Conservation (phyloP, 2,797 vertebrate species). For the Chromis chromis region DNA sequence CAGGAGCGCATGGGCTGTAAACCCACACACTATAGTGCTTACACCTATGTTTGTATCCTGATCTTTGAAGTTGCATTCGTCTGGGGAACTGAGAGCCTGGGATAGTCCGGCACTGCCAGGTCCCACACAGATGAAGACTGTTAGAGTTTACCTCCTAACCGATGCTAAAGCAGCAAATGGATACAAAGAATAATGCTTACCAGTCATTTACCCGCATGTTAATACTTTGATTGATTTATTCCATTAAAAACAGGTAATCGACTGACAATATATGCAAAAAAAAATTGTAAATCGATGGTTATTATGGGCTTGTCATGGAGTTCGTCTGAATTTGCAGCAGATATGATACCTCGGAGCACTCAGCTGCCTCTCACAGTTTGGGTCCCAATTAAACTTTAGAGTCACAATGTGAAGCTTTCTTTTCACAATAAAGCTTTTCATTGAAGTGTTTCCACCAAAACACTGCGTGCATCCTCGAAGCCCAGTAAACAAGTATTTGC, state of each 20-base stretch:
- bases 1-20: constrained; percentile 32
- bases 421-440: too few species aligned
- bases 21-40: constrained; percentile 59
- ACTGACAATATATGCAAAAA: too few species aligned
- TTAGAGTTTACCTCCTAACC: constrained; percentile 15
- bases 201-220: neutral
- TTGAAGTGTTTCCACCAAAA: too few species aligned
- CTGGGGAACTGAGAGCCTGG: constrained; percentile 66
- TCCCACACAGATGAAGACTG: constrained; percentile 47
- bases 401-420: too few species aligned
- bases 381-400: too few species aligned
- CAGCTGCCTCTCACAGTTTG: too few species aligned
- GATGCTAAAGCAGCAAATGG: constrained; percentile 2
- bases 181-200: neutral
- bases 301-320: neutral
- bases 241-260: neutral
- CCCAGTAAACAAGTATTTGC: too few species aligned
- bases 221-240: neutral
- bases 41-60: constrained; percentile 57
- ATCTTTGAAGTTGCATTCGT: constrained; percentile 62
- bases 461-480: too few species aligned
- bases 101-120: constrained; percentile 52
- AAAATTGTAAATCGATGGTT: neutral
- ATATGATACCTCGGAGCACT: neutral
- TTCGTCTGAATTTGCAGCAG: neutral